Base-by-base conservation (phyloP, 2,888 invertebrate genomes). In the Lamellibrachia columna region DNA sequence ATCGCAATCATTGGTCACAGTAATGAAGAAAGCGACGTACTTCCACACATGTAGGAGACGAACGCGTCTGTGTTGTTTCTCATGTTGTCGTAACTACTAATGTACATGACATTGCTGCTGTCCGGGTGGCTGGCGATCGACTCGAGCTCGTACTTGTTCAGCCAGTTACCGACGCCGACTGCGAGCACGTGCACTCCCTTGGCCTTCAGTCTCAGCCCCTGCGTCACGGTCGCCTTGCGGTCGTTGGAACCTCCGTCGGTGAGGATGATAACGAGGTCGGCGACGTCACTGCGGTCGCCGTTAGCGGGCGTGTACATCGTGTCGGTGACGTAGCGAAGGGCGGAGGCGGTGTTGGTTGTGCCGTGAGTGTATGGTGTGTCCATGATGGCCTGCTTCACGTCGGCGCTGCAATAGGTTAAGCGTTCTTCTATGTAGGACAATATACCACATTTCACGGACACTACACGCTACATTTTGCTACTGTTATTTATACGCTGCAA, bases 41-140 rank as follows among this genome's bases (percentile, higher is more conserved):
- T 92, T 53, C 92, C 90, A 92, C 93, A 93, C 22, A 92, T 60
- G 53, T 90, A 53, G 53, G 53, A 52, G 28, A 22, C 53, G 8
- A 93, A 28, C 7, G 28, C 90, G 9, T 11, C 58, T 22, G 40
- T 40, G 28, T 8, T 52, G 52, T 55, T 28, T 15, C 1, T 2
- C 60, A 93, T 92, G 9, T 52, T 52, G 52, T 58, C 90, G 53
- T 91, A 93, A 9, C 90, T 53, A 7, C 52, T 6, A 22, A 92
- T 55, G 53, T 90, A 28, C 60, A 52, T 55, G n/a, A 90, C 40
- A 52, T 93, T 93, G n/a, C 6, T 53, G 55, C n/a, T 15, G 90
- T 91, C 52, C 28, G 93, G 93, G 91, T 93, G 91, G 22, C 90
- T 91, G 90, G 93, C 91, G 60, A 93, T 93, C n/a, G 93, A 90